Conservation (phyloP, 2,797 vertebrate genomes). For the Squalus acanthias region DNA sequence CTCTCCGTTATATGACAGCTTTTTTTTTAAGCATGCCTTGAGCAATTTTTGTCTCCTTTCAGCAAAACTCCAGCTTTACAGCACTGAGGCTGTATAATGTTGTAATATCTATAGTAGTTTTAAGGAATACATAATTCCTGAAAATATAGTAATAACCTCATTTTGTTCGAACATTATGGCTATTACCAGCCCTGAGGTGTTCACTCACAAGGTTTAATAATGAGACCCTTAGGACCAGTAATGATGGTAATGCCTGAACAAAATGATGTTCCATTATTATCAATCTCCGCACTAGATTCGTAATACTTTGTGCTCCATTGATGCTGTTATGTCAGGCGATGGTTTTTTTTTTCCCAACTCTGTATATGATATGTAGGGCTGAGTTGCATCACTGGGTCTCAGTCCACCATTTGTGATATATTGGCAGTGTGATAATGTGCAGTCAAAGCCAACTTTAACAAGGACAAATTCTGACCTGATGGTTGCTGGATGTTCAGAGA, state of each 20-base stretch:
- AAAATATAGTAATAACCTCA: constrained; percentile 30
- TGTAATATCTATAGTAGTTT: background rate
- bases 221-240: constrained; percentile 12
- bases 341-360: background rate
- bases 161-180: constrained; percentile 30
- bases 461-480: background rate
- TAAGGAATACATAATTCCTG: constrained; percentile 27
- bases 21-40: background rate
- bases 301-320: background rate
- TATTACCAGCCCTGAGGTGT: constrained; percentile 22
- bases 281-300: constrained; percentile 20
- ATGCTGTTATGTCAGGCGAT: background rate
- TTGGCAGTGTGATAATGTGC: background rate
- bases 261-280: constrained; percentile 26
- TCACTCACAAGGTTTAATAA: background rate
- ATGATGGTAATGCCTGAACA: constrained; percentile 25
- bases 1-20: background rate
- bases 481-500: background rate
- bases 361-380: background rate
- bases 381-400: background rate
- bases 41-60: background rate
- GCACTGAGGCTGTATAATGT: background rate
- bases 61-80: background rate
- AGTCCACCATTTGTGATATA: background rate
- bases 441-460: background rate